Conservation (phyloP, 2,888 invertebrate species). For the Apodemia zela region DNA sequence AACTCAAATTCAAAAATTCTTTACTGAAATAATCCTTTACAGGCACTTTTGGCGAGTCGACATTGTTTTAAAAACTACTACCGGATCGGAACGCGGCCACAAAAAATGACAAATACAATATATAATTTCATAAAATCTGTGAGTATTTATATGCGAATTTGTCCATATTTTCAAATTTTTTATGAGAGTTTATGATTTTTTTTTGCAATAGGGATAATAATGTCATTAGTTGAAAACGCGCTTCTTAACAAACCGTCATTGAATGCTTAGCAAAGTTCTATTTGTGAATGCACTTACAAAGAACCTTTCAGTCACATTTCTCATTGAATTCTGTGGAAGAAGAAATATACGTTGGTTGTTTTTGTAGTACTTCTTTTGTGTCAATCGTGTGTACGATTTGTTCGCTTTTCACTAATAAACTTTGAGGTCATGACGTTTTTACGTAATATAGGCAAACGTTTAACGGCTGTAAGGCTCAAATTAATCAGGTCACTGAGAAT, state of each 20-base stretch:
- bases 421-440: neutral
- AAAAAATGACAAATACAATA: too few species aligned
- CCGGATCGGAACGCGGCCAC: too few species aligned
- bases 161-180: too few species aligned
- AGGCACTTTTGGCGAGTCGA: too few species aligned
- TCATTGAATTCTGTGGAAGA: neutral
- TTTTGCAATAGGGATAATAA: too few species aligned
- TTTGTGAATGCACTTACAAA: neutral
- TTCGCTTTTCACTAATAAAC: neutral
- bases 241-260: neutral
- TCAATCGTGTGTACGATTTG: neutral
- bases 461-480: neutral
- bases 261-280: neutral
- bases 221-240: neutral
- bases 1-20: too few species aligned
- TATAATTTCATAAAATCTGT: too few species aligned
- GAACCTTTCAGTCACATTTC: constrained; percentile 3
- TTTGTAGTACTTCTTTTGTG: neutral
- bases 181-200: too few species aligned
- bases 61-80: too few species aligned
- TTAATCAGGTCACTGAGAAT: too few species aligned
- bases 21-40: too few species aligned
- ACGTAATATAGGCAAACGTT: neutral
- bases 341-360: neutral
- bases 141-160: too few species aligned